Conservation (phyloP, 2,888 invertebrate genomes). For the Leptinotarsa peninsularis region DNA sequence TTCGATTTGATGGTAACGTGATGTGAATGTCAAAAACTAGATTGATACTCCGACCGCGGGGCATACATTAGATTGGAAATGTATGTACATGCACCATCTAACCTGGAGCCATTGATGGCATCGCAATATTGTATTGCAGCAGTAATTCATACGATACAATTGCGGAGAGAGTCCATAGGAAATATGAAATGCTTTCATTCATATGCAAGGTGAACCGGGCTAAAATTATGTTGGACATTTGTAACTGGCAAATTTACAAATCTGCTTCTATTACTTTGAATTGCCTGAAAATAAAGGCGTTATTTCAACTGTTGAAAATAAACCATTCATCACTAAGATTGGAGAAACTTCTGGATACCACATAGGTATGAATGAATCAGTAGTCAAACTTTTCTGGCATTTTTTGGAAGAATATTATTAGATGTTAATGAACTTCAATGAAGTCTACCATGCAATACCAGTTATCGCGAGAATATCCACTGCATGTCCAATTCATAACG, state of each 20-base stretch:
- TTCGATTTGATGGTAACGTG: constrained; percentile 54
- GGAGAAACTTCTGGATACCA: too few relatives aligned
- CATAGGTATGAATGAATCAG: too few relatives aligned
- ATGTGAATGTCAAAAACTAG: constrained; percentile 62
- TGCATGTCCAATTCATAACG: too few relatives aligned
- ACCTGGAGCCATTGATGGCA: constrained; percentile 31
- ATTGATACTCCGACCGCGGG: constrained; percentile 54
- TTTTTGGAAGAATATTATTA: too few relatives aligned
- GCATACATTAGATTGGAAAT: constrained; percentile 22
- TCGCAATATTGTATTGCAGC: constrained; percentile 25
- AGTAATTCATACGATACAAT: constrained; percentile 26
- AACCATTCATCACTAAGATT: too few relatives aligned
- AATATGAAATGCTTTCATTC: constrained; percentile 4
- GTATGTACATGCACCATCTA: constrained; percentile 35
- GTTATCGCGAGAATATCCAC: too few relatives aligned
- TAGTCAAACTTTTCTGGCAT: too few relatives aligned
- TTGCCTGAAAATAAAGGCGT: too few relatives aligned
- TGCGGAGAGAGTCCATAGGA: constrained; percentile 1
- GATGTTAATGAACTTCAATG: too few relatives aligned
- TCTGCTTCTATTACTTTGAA: too few relatives aligned
- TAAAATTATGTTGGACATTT: neutral
- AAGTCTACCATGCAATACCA: too few relatives aligned
- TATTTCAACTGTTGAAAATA: too few relatives aligned
- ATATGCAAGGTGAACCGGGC: neutral
- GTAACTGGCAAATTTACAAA: neutral